These are phyloP conservation scores for Homalodisca vitripennis DNA, from an alignment of 1,140 invertebrate species.

Conservation along the genomic window DNA sequence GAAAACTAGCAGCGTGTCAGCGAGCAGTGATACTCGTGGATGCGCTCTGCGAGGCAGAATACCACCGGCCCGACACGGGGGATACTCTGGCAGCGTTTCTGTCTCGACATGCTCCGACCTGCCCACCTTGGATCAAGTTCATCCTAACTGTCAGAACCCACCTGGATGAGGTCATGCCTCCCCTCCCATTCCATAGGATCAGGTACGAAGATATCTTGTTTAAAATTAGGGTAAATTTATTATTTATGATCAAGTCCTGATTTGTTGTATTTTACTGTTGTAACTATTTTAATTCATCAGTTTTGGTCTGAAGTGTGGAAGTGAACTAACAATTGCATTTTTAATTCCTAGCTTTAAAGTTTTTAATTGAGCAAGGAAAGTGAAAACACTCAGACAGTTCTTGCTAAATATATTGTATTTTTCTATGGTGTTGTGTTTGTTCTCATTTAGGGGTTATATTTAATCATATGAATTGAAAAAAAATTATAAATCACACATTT, in stretches of 20 bases:
- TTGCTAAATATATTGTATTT: too few relatives aligned
- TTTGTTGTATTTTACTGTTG: neutral
- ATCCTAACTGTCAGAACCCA: slow-evolving; percentile 84
- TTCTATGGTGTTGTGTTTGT: too few relatives aligned
- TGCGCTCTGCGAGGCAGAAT: slow-evolving; percentile 93
- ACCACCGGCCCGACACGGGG: slow-evolving; percentile 89
- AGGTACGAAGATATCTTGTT: slow-evolving; percentile 45
- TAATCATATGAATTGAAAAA: too few relatives aligned
- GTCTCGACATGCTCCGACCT: slow-evolving; percentile 74
- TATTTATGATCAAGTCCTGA: too few relatives aligned
- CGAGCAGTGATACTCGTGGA: slow-evolving; percentile 82
- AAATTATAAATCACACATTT: too few relatives aligned
- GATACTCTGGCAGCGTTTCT: slow-evolving; percentile 91
- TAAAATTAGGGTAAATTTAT: neutral
- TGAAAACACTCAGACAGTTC: too few relatives aligned
- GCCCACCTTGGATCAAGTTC: slow-evolving; percentile 89
- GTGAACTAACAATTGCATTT: too few relatives aligned
- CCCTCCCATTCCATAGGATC: slow-evolving; percentile 70
- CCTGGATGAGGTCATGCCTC: slow-evolving; percentile 77
- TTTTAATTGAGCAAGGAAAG: too few relatives aligned
- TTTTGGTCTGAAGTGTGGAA: too few relatives aligned
- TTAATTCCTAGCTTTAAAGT: too few relatives aligned
- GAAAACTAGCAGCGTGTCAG: slow-evolving; percentile 67
- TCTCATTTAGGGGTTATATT: too few relatives aligned
- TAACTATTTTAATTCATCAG: too few relatives aligned